Evolutionary conservation across 2,888 invertebrate species (phyloP), one percentile per base, ranked within the genome.

Genomic region (Lacanobia oleracea): DNA sequence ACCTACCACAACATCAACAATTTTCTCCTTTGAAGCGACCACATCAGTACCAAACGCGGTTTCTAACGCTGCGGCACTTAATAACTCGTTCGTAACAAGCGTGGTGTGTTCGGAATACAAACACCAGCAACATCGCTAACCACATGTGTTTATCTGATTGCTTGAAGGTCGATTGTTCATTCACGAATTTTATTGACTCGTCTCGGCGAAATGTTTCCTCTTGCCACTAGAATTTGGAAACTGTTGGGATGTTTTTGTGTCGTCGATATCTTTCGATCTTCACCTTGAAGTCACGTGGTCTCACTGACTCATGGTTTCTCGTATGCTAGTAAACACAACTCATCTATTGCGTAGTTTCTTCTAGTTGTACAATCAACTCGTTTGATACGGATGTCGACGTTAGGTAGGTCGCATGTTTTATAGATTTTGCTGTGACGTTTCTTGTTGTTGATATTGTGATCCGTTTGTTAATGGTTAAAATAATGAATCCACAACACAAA

Each of bases 271-370:
- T 85, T 85, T 88, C 86, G 88, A 83, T 90, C 88, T 88, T 93
- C 87, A 92, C 94, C 94, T 94, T 93, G 94, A 89, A 89, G 90
- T 93, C 93, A 93, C 92, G 93, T 93, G 93, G 85, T 77, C 73
- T 64, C 67, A 78, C 86, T 94, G 94, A 94, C 86, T 94, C 94
- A 93, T 84, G 66, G 83, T 73, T 72, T 82, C 75, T 72, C 33
- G 78, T 72, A 68, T 50, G 61, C 75, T 86, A 80, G 87, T 89
- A 88, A 90, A 90, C 87, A 90, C 75, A 77, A 86, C 78, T 77
- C 83, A 77, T 84, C 82, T 89, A 89, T 85, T 90, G 89, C 89
- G 89, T 88, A 81, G 86, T 88, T 84, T 81, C 80, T 81, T 65
- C 53, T 64, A 77, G 72, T 79, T 54, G 74, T 81, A 84, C 67